Evolutionary conservation across 92 coral and sea anemone species (phyloP).

Genomic region (Phenganax subtilis): DNA sequence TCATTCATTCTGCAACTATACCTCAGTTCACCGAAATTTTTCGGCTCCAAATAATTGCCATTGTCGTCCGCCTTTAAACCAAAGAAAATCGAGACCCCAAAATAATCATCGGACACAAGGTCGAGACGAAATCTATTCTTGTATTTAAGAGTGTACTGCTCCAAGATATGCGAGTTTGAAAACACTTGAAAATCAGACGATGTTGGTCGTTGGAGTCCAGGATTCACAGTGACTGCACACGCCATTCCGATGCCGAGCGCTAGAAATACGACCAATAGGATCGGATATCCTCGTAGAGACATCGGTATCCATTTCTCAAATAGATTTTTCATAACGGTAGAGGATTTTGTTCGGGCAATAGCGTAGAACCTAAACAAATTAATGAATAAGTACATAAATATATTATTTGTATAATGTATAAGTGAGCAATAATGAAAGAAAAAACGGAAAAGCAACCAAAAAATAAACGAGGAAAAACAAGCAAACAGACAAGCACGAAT

Average conservation of each 20-base stretch:
- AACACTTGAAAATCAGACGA: constrained; percentile 82
- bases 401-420: too few relatives aligned
- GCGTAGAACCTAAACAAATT: background rate
- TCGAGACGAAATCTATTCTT: constrained; percentile 67
- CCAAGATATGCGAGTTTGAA: constrained; percentile 69
- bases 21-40: constrained; percentile 63
- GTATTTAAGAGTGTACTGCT: constrained; percentile 67
- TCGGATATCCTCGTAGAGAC: constrained; percentile 45
- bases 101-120: constrained; percentile 21
- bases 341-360: constrained; percentile 23
- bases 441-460: too few relatives aligned
- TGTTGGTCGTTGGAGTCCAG: constrained; percentile 63
- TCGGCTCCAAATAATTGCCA: constrained; percentile 75
- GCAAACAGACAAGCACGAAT: too few relatives aligned
- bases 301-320: constrained; percentile 68
- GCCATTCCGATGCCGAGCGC: constrained; percentile 78
- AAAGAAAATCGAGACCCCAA: constrained; percentile 54
- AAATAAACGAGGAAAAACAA: too few relatives aligned
- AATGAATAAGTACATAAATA: too few relatives aligned
- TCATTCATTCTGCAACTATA: background rate
- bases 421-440: too few relatives aligned
- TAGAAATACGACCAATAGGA: constrained; percentile 62
- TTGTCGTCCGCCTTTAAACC: constrained; percentile 77
- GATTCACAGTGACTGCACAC: constrained; percentile 63
- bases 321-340: constrained; percentile 19